Base-by-base conservation (phyloP, 1,140 invertebrate species). In the Aphelenchoides besseyi region DNA sequence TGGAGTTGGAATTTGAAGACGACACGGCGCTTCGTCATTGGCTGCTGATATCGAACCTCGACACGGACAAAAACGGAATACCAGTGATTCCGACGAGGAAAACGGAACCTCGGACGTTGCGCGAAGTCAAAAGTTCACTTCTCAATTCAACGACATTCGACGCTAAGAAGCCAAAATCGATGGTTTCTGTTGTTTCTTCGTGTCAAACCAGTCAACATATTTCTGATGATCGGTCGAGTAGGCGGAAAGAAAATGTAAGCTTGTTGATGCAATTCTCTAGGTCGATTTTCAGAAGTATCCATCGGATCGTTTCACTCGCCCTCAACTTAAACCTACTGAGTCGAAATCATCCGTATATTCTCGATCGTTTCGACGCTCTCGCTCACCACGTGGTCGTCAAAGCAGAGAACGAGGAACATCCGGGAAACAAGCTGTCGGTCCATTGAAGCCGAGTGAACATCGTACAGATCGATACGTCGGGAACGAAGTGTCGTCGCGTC, bases 1-100 rank as follows among this genome's bases (percentile, higher is more conserved):
- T 66, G 2, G 63, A 66, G 32, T 32, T 66, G 32, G 63, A 66
- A 12, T 66, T 66, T 53, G 32, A 16, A 37, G 32, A 66, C 36
- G 1, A 36, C 1, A 37, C 16, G 12, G 36, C 16, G 12, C 32
- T 66, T 12, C 16, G 30, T n/a, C 32, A 66, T 16, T 66, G 30
- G 32, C 30, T 66, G 63, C 16, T 18, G 12, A 26, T 37, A 23
- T 66, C 63, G 32, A 37, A 37, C 3, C 32, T 66, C 28, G 63
- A 66, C 30, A 66, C 63, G 63, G 63, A 66, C 36, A 16, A 29
- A 12, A 53, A 66, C 23, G 63, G 63, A 36, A 3, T 66, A 12
- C 63, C 63, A n/a, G 36, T 37, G 1, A 66, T 66, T 66, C 63
- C 59, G 16, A n/a, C n/a, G n/a, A 29, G 18, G 2, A 30, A 61